phyloP scores from a whole-genome alignment of 2,113 vertebrate genomes.

The Camelus bactrianus region DNA sequence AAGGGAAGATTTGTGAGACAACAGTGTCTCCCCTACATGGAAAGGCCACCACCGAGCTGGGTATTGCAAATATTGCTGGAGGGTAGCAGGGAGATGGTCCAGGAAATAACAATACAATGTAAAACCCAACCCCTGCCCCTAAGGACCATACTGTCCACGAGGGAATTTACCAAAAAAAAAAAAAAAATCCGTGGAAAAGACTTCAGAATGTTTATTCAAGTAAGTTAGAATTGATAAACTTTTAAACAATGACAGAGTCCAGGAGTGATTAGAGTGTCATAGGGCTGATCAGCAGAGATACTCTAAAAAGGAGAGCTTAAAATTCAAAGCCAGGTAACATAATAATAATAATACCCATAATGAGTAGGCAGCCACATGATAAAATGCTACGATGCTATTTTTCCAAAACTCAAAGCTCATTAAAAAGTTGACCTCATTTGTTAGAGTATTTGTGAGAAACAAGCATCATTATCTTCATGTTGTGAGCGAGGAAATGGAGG shows the following conservation, averaged over 20 bases:
- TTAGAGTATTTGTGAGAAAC: neutral
- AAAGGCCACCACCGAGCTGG: neutral
- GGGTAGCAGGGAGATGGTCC: neutral
- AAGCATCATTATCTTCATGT: neutral
- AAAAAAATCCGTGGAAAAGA: neutral
- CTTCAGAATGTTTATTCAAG: constrained; percentile 38
- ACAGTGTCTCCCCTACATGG: neutral
- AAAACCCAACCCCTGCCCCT: neutral
- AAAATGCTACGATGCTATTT: neutral
- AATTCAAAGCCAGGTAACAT: constrained; percentile 22
- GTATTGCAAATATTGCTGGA: neutral
- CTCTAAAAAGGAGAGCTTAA: constrained; percentile 21
- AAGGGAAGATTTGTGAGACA: neutral
- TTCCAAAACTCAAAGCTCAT: constrained; percentile 3
- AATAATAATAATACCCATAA: neutral
- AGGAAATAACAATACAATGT: neutral
- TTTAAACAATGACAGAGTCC: neutral
- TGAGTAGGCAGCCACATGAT: neutral
- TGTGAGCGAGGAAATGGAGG: neutral
- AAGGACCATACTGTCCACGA: neutral
- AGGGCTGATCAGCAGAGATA: neutral
- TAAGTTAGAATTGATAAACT: neutral
- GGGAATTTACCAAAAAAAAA: neutral
- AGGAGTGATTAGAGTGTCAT: neutral
- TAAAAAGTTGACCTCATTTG: neutral